Conservation (phyloP, 30 jellyfish, hydroid and myxozoan genomes). For the Mastigias papua region DNA sequence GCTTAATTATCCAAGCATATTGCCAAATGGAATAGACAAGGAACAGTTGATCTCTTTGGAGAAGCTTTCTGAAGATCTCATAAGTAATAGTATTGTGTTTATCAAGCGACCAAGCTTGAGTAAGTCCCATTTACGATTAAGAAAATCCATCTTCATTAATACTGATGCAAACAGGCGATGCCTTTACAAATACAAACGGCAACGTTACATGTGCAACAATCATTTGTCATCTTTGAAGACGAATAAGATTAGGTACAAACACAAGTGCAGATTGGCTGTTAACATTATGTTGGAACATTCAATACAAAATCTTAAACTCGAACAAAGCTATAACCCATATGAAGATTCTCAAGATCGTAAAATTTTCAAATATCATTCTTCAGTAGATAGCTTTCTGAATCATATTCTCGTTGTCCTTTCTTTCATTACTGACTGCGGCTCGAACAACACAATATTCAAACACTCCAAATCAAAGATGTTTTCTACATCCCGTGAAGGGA, state of each 20-base stretch:
- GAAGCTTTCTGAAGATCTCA: conserved; percentile 6
- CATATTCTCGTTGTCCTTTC: conserved; percentile 50
- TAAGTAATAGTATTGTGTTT: background rate
- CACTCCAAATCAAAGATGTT: background rate
- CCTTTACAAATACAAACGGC: background rate
- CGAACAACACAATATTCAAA: conserved; percentile 34
- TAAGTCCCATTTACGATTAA: conserved; percentile 10
- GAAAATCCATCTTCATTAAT: conserved; percentile 17
- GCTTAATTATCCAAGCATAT: conserved; percentile 30
- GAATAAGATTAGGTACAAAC: background rate
- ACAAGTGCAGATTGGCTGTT: conserved; percentile 11
- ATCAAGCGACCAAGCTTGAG: conserved; percentile 36
- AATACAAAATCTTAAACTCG: background rate
- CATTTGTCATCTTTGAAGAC: background rate
- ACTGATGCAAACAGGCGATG: background rate
- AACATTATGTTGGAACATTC: background rate
- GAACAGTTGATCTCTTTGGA: conserved; percentile 33
- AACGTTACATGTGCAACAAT: background rate
- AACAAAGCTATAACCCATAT: conserved; percentile 7
- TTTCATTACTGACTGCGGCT: conserved; percentile 54
- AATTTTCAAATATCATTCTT: conserved; percentile 26
- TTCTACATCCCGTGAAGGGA: background rate
- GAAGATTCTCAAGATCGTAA: conserved; percentile 50
- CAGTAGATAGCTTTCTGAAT: conserved; percentile 19
- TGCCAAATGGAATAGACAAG: conserved; percentile 31